Base-by-base conservation (phyloP, 2,888 invertebrate genomes). In the Agonopterix alstromeriana region DNA sequence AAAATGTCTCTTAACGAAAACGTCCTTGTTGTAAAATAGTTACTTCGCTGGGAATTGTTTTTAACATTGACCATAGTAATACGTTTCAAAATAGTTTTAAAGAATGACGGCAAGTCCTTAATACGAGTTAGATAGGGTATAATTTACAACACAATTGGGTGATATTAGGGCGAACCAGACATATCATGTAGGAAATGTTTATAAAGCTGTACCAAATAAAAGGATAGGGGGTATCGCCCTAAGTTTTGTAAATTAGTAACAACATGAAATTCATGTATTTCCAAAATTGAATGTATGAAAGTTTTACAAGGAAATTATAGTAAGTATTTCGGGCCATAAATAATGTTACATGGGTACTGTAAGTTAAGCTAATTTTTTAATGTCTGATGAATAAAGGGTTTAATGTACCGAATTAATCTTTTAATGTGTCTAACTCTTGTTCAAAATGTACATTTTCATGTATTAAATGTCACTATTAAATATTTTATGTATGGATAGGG, bases 371-470 rank as follows among this genome's bases (percentile, higher is more conserved):
- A 27, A 10, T 14, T 17, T 43, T 36, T 41, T 44, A 12, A 8
- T 48, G 14, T 17, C 36, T 27, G 36, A 42, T 49, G 42, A 48
- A 38, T 14, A 14, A 40, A 48, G 42, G 42, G 41, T 49, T 36
- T 46, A 11, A 12, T 27, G 49, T 64, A 58, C 68, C 67, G 67
- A 68, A 66, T 65, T 69, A 53, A 49, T 46, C 36, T 36, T 49
- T 48, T 48, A 47, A 57, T 52, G 58, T 58, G 46, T 63, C 42
- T 48, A 42, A 53, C 55, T 53, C 52, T 54, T 60, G 52, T 53
- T 57, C 60, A 56, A 57, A 64, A 46, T 56, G 57, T 66, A 48
- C 42, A 51, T 40, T 48, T 48, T 46, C 27, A 14, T 48, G 48
- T 43, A 47, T n/a, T 38, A 38, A 38, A 42, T 11, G 42, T 42